These are phyloP conservation scores for Bombus sylvicola DNA, from an alignment of 1,140 invertebrate species.

Conservation along the genomic window DNA sequence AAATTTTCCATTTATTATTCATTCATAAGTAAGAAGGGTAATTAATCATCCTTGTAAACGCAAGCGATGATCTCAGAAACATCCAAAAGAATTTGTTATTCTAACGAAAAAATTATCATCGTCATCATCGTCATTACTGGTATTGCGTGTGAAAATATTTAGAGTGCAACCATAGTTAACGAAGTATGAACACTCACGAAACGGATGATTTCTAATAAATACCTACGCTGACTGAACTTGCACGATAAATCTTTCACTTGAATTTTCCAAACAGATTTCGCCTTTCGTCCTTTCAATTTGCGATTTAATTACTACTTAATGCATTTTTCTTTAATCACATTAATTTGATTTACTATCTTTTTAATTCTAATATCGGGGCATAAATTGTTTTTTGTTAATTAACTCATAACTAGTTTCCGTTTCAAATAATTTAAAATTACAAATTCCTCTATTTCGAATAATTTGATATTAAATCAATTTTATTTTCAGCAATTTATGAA, in stretches of 20 bases:
- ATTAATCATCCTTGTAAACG: not conserved
- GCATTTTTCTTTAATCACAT: not conserved
- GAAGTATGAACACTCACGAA: constrained; percentile 62
- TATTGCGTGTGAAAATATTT: constrained; percentile 64
- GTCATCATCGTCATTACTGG: constrained; percentile 15
- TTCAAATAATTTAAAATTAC: not conserved
- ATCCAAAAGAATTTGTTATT: not conserved
- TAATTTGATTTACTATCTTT: too few relatives aligned
- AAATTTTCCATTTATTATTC: not conserved
- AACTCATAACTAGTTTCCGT: not conserved
- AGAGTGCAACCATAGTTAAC: constrained; percentile 73
- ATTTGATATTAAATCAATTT: not conserved
- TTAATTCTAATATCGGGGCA: too few relatives aligned
- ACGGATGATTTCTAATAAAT: constrained; percentile 64
- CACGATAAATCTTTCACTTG: not conserved
- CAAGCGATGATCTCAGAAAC: not conserved
- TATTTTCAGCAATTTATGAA: too few relatives aligned
- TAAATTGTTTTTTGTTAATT: too few relatives aligned
- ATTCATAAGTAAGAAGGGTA: not conserved
- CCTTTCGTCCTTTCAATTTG: not conserved
- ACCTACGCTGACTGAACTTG: not conserved
- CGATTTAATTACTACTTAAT: not conserved
- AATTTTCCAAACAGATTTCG: constrained; percentile 2
- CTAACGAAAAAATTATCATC: constrained; percentile 14
- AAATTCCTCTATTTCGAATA: not conserved